These are phyloP conservation scores for Scotopteryx bipunctaria DNA, from an alignment of 2,888 invertebrate species.

Conservation along the genomic window DNA sequence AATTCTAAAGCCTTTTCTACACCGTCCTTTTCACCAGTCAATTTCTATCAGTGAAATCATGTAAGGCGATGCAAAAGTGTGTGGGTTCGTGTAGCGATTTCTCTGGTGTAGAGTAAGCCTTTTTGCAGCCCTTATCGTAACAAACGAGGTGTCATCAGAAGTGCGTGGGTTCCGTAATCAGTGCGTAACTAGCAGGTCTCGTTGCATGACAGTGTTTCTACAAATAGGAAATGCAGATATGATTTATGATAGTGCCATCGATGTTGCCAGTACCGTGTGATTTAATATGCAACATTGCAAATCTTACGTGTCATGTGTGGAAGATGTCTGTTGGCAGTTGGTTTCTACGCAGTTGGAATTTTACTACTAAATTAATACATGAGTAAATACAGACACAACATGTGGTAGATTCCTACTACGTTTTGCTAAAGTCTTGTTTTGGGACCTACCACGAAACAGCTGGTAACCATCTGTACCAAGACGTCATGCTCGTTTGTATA, in stretches of 20 bases:
- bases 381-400: not conserved
- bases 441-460: conserved; percentile 16
- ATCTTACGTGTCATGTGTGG: conserved; percentile 5
- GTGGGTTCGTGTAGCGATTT: conserved; percentile 2
- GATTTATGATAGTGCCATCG: conserved; percentile 35
- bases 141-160: conserved; percentile 43
- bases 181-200: conserved; percentile 33
- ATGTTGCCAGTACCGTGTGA: conserved; percentile 20
- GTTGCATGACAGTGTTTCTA: conserved; percentile 36
- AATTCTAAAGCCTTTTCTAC: conserved; percentile 25
- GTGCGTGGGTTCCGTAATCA: conserved; percentile 43
- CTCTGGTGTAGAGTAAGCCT: conserved; percentile 10
- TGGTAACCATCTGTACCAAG: conserved; percentile 26
- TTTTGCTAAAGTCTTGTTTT: conserved; percentile 5
- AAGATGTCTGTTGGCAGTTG: not conserved
- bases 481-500: conserved; percentile 20
- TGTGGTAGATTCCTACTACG: not conserved
- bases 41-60: conserved; percentile 2
- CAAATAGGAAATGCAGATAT: conserved; percentile 38
- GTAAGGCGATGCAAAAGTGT: not conserved
- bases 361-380: not conserved
- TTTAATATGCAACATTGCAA: conserved; percentile 21
- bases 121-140: conserved; percentile 33
- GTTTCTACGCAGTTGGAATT: not conserved
- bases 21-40: conserved; percentile 15